phyloP scores from a whole-genome alignment of 2,113 vertebrate genomes.

The Corythornis vintsioides region DNA sequence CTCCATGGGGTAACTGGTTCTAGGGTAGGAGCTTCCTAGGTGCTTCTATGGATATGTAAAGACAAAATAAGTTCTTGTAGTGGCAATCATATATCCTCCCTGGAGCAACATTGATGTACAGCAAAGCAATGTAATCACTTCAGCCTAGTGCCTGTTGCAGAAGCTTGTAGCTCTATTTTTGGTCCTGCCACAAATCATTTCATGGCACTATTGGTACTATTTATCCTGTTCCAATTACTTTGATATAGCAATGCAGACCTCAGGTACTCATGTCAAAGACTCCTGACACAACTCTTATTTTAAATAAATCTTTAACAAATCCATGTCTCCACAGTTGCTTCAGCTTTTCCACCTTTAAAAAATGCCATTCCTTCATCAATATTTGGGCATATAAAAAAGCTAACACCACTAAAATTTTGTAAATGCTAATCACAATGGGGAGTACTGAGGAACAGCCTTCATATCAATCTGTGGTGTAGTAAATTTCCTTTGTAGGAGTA shows the following conservation, averaged over 20 bases:
- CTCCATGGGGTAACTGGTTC: neutral
- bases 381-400: neutral
- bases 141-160: neutral
- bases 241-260: neutral
- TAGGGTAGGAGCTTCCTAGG: neutral
- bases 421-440: neutral
- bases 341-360: neutral
- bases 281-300: neutral
- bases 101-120: neutral
- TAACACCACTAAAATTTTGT: neutral
- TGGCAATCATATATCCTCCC: neutral
- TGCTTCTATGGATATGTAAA: neutral
- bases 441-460: neutral
- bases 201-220: neutral
- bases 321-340: neutral
- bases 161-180: neutral
- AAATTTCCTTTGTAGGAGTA: neutral
- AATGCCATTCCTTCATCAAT: neutral
- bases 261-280: neutral
- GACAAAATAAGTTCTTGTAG: neutral
- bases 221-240: neutral
- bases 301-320: neutral
- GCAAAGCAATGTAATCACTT: neutral
- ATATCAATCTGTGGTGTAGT: neutral
- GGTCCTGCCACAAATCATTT: neutral